A percentile compares a stretch with the other conserved stretches of the same genome.
Evolutionary conservation across 2,888 invertebrate species (phyloP).

Genomic region (Lymantria monacha): DNA sequence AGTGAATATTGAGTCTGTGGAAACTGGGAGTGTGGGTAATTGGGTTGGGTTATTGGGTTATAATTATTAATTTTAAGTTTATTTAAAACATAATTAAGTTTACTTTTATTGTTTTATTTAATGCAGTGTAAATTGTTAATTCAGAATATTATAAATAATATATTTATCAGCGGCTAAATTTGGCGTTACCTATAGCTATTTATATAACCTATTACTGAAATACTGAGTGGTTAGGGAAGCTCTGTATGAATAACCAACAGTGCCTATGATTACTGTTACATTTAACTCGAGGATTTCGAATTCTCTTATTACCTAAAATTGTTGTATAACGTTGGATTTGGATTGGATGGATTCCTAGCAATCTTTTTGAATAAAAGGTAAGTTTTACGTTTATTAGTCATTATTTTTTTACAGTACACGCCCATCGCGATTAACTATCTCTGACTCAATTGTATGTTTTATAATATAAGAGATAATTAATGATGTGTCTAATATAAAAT

Average conservation of each 20-base stretch:
- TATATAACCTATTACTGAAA: conserved; percentile 68
- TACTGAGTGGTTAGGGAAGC: conserved; percentile 34
- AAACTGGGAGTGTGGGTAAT: neutral
- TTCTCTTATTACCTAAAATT: conserved; percentile 16
- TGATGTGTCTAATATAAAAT: too few relatives aligned
- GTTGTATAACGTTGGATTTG: conserved; percentile 23
- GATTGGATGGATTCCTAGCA: conserved; percentile 13
- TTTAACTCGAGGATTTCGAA: conserved; percentile 14
- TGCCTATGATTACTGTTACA: conserved; percentile 42
- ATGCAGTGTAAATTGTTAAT: conserved; percentile 24
- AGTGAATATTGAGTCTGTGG: too few relatives aligned
- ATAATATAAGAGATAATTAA: too few relatives aligned
- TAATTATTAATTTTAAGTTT: conserved; percentile 41
- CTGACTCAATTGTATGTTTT: conserved; percentile 1
- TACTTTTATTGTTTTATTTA: conserved; percentile 18
- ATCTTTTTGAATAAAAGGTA: conserved; percentile 26
- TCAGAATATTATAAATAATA: conserved; percentile 17
- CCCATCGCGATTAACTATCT: conserved; percentile 28
- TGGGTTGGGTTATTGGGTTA: conserved; percentile 34
- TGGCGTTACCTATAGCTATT: conserved; percentile 58
- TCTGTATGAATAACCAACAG: conserved; percentile 59
- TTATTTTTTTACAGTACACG: conserved; percentile 30
- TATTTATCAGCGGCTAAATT: conserved; percentile 20
- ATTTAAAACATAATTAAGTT: conserved; percentile 33
- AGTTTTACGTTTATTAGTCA: conserved; percentile 25